Evolutionary conservation across 1,140 invertebrate genomes (phyloP).

Genomic region (Euura lappo): DNA sequence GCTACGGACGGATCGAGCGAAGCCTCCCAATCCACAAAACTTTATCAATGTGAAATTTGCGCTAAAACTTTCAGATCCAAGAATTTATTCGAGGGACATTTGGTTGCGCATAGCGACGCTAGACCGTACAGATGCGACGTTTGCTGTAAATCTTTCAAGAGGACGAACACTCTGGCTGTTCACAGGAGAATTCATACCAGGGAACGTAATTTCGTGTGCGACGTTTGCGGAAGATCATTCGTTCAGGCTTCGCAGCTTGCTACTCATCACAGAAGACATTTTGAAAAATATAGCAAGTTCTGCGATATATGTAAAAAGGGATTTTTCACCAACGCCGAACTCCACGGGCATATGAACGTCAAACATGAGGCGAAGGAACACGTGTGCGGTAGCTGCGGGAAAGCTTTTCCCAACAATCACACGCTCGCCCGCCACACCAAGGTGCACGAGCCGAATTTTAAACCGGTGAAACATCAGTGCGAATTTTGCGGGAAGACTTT

Average conservation of each 20-base stretch:
- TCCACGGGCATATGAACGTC: slow-evolving; percentile 49
- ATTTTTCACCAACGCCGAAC: slow-evolving; percentile 53
- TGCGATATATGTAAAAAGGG: slow-evolving; percentile 58
- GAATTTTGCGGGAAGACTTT: slow-evolving; percentile 58
- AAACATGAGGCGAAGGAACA: slow-evolving; percentile 50
- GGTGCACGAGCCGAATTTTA: slow-evolving; percentile 59
- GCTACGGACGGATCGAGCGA: neutral
- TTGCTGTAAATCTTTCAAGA: slow-evolving; percentile 59
- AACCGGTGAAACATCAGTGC: slow-evolving; percentile 53
- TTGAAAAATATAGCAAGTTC: slow-evolving; percentile 47
- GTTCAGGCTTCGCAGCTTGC: slow-evolving; percentile 51
- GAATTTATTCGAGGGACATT: slow-evolving; percentile 60
- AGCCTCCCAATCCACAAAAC: slow-evolving; percentile 22
- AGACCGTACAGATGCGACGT: slow-evolving; percentile 59
- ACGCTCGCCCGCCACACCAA: slow-evolving; percentile 55
- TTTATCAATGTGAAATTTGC: slow-evolving; percentile 59
- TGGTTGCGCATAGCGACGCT: slow-evolving; percentile 55
- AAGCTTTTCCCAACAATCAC: slow-evolving; percentile 49
- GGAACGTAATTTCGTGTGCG: slow-evolving; percentile 50
- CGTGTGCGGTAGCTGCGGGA: slow-evolving; percentile 43
- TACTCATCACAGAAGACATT: slow-evolving; percentile 53
- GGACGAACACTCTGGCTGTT: slow-evolving; percentile 55
- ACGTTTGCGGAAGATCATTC: slow-evolving; percentile 53
- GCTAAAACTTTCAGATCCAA: slow-evolving; percentile 55
- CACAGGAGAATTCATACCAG: slow-evolving; percentile 48